Evolutionary conservation across 2,797 vertebrate species (phyloP).

Genomic region (Ceryle rudis): DNA sequence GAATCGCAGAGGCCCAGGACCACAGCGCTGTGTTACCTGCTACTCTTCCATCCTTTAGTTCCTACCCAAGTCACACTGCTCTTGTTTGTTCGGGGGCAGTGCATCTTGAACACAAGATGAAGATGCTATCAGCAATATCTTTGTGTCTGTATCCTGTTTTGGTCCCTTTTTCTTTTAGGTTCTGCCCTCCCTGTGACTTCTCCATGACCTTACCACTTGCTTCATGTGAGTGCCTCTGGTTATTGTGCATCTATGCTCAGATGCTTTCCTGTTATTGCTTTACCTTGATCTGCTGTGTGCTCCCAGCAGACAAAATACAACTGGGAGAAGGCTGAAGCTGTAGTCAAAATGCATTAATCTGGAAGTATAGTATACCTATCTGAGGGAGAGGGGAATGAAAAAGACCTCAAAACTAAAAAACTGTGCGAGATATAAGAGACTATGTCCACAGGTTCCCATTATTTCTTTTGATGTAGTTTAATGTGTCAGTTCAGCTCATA

Average conservation of each 20-base stretch:
- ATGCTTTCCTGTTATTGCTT: conserved; percentile 53
- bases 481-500: background rate
- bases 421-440: background rate
- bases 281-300: background rate
- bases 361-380: background rate
- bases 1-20: background rate
- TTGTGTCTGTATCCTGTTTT: conserved; percentile 31
- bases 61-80: background rate
- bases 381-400: background rate
- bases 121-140: conserved; percentile 40
- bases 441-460: background rate
- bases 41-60: background rate
- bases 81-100: background rate
- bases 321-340: background rate
- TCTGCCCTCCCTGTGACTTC: conserved; percentile 53
- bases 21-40: background rate
- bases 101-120: background rate
- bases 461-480: background rate
- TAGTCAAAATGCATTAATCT: conserved; percentile 10
- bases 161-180: conserved; percentile 31
- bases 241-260: conserved; percentile 19
- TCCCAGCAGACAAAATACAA: conserved; percentile 22
- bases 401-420: background rate
- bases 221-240: conserved; percentile 48
- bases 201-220: conserved; percentile 47